Base-by-base conservation (phyloP, 92 coral and sea anemone genomes). In the Metridium senile region DNA sequence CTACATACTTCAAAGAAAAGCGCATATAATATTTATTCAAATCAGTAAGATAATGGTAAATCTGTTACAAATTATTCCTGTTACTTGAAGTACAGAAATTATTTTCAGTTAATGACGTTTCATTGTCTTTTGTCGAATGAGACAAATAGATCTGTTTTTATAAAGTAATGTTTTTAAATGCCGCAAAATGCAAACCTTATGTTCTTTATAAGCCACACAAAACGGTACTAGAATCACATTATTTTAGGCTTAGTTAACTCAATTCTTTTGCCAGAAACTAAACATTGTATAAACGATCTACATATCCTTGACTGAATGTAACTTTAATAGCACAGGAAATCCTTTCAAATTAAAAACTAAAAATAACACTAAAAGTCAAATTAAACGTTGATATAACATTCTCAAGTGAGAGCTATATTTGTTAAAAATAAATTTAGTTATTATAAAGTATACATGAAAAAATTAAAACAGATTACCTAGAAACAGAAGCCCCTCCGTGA, bases 401-500 rank as follows among this genome's bases (percentile, higher is more conserved):
- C 26, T 53, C 18, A 26, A 2, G 11, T 11, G 51, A 13, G 34
- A 33, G 33, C 30, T 56, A 34, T 58, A 62, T 33, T 58, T 32
- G 26, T n/a, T n/a, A 27, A 32, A 71, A 73, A 73, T 34, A 21
- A 18, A 30, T 16, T 18, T 0, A 33, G 20, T 0, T 7, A n/a
- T 11, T 33, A 1, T 3, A 32, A 17, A 34, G 19, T 58, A 29
- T 9, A 25, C 33, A 7, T 57, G 58, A 61, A 35, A 73, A 39
- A 73, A 73, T 9, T 52, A 57, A 20, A 73, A 73, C 68, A 73
- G 78, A 73, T 73, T 73, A 73, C 78, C 78, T 29, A 49, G 31
- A 73, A 57, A 73, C 78, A 73, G 78, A 73, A 73, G 67, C 35
- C 65, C 78, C 78, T 62, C 78, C 67, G 32, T 56, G 66, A 72